Conservation (phyloP, 2,113 vertebrate genomes). For the Protobothrops flavoviridis region DNA sequence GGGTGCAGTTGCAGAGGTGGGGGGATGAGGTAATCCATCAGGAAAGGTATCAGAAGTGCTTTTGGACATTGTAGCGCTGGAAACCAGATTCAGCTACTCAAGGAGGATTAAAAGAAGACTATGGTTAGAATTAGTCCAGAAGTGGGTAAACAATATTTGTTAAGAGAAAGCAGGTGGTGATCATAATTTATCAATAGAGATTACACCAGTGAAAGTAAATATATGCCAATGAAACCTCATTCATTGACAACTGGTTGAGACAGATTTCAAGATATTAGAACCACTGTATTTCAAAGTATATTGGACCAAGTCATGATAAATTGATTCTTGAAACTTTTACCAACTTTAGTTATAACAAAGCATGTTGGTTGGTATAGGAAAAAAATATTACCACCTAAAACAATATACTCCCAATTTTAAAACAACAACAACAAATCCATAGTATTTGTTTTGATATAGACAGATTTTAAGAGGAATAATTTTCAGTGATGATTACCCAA, state of each 20-base stretch:
- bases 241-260: not conserved
- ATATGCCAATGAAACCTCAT: fast-evolving
- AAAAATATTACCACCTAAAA: not conserved
- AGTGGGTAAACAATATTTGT: not conserved
- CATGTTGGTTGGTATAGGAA: no score
- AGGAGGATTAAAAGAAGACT: not conserved
- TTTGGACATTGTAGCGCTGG: constrained; percentile 88
- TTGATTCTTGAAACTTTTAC: not conserved
- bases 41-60: constrained; percentile 90
- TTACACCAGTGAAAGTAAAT: fast-evolving
- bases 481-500: not conserved
- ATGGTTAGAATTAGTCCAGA: fast-evolving
- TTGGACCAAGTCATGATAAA: not conserved
- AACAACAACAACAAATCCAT: not conserved
- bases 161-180: not conserved
- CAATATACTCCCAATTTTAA: not conserved
- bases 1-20: constrained; percentile 92
- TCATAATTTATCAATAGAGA: fast-evolving
- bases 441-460: not conserved
- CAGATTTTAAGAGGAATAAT: not conserved
- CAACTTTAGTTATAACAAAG: not conserved
- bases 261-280: not conserved
- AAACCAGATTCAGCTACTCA: constrained; percentile 85
- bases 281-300: not conserved
- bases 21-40: constrained; percentile 93